Percentiles rank a stretch among this genome's conserved stretches.
Conservation (phyloP, 2,888 invertebrate species). For the Luperina nickerlii region DNA sequence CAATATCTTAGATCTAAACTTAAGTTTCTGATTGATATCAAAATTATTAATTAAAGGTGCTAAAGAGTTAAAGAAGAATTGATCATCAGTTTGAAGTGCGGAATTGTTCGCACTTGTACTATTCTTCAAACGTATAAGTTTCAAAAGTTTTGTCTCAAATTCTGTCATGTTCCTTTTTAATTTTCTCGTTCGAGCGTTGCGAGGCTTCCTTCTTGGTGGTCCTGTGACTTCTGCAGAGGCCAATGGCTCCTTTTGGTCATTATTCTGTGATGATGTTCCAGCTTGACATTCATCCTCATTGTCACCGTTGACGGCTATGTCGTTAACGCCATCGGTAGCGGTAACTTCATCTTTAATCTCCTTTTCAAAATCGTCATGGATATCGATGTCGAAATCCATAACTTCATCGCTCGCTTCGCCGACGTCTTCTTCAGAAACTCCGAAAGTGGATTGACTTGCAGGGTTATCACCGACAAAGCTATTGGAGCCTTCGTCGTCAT, state of each 20-base stretch:
- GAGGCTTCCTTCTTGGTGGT: not conserved
- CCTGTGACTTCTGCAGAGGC: not conserved
- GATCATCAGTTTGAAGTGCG: conserved; percentile 37
- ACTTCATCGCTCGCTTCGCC: not conserved
- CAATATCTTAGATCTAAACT: conserved; percentile 43
- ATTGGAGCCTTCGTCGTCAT: not conserved
- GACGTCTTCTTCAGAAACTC: conserved; percentile 1
- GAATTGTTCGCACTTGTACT: not conserved
- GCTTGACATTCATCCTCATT: not conserved
- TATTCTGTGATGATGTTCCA: conserved; percentile 11
- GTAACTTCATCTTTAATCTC: not conserved
- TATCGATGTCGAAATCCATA: conserved; percentile 32
- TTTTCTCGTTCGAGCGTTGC: not conserved
- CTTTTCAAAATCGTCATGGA: conserved; percentile 31
- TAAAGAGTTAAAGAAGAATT: conserved; percentile 45
- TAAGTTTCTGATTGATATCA: conserved; percentile 37
- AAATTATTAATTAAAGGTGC: conserved; percentile 40
- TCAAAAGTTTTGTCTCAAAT: conserved; percentile 31
- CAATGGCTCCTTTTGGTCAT: not conserved
- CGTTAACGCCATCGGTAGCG: not conserved
- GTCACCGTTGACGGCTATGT: not conserved
- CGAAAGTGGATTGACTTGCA: not conserved
- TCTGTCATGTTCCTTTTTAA: conserved; percentile 21
- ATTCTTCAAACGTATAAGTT: conserved; percentile 4
- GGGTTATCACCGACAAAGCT: not conserved